phyloP scores from a whole-genome alignment of 2,888 invertebrate species.

The Clunio marinus region DNA sequence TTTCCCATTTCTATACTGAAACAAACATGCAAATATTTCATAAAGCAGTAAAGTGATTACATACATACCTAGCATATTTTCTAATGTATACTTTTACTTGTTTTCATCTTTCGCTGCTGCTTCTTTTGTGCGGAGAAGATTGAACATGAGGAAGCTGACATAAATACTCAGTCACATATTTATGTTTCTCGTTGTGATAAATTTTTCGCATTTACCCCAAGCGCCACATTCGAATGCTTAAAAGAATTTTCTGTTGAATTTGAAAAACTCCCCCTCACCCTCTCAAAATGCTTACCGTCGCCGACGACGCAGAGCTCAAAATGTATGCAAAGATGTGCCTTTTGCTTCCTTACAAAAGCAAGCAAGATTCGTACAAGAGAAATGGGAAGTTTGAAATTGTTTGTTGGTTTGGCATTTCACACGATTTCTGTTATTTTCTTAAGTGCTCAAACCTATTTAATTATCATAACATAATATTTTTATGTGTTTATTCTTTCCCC shows the following conservation, averaged over 20 bases:
- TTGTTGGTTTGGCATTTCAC: conserved; percentile 27
- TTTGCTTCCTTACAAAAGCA: neutral
- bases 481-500: neutral
- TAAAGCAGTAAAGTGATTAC: conserved; percentile 37
- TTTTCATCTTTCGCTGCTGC: neutral
- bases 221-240: conserved; percentile 8
- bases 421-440: conserved; percentile 25
- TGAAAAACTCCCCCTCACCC: neutral
- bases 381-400: conserved; percentile 3
- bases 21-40: conserved; percentile 37
- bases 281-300: no score
- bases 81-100: conserved; percentile 17
- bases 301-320: neutral
- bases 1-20: neutral
- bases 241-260: neutral
- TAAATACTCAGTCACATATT: conserved; percentile 21
- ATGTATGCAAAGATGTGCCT: conserved; percentile 1
- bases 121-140: neutral
- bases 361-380: neutral
- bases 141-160: neutral
- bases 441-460: conserved; percentile 34
- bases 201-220: conserved; percentile 30
- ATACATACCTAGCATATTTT: conserved; percentile 36
- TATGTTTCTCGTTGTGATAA: conserved; percentile 23
- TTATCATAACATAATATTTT: conserved; percentile 25